Percentiles rank a stretch among this genome's conserved stretches.
These are phyloP conservation scores for Schrankia costaestrigalis DNA, from an alignment of 2,888 invertebrate genomes.

Conservation along the genomic window DNA sequence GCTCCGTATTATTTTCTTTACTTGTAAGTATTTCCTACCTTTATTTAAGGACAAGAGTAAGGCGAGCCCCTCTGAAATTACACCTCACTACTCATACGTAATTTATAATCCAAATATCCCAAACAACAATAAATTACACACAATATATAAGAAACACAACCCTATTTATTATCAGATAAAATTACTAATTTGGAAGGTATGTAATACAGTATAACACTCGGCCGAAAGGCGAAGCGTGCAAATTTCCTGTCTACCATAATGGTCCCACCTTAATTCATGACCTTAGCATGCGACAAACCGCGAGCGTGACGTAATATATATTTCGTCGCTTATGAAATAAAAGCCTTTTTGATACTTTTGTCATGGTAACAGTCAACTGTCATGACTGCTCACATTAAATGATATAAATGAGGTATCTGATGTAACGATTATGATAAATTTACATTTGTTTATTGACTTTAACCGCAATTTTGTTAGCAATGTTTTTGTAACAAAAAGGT, in stretches of 20 bases:
- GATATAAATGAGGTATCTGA: too few relatives aligned
- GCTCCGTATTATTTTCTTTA: too few relatives aligned
- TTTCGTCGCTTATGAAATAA: slow-evolving; percentile 43
- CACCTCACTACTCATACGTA: too few relatives aligned
- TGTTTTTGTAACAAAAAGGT: too few relatives aligned
- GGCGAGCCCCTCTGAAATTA: too few relatives aligned
- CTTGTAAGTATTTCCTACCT: too few relatives aligned
- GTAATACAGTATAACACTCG: slow-evolving; percentile 38
- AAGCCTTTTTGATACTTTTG: slow-evolving; percentile 41
- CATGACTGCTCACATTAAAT: too few relatives aligned
- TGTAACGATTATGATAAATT: too few relatives aligned
- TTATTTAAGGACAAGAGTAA: too few relatives aligned
- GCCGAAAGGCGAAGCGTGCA: slow-evolving; percentile 48
- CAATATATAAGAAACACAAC: slow-evolving; percentile 10
- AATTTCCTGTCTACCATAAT: slow-evolving; percentile 66
- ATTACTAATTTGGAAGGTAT: slow-evolving; percentile 24
- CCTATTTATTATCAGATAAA: slow-evolving; percentile 17
- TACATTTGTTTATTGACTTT: too few relatives aligned
- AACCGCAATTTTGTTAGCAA: too few relatives aligned
- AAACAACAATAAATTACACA: not conserved
- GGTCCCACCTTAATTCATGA: slow-evolving; percentile 60
- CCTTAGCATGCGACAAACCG: slow-evolving; percentile 49
- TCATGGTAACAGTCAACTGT: slow-evolving; percentile 22
- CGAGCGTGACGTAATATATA: slow-evolving; percentile 56
- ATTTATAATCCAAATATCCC: too few relatives aligned